phyloP scores from a whole-genome alignment of 2,113 vertebrate genomes.

The Bos indicus region DNA sequence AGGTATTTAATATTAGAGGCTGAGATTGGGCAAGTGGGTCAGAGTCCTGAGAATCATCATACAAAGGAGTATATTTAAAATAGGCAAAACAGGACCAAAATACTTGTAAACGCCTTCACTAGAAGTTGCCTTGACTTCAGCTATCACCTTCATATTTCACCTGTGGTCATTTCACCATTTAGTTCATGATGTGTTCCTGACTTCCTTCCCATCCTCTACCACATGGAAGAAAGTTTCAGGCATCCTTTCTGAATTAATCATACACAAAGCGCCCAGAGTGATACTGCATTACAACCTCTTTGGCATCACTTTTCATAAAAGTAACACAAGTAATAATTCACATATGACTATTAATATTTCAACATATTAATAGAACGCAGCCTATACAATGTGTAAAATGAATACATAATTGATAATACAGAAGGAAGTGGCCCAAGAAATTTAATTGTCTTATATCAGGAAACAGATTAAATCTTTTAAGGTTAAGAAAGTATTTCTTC shows the following conservation, averaged over 20 bases:
- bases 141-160: background rate
- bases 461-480: slow-evolving; percentile 26
- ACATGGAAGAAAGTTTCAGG: background rate
- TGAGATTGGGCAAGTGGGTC: background rate
- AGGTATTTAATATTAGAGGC: background rate
- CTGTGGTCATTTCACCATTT: background rate
- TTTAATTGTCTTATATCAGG: background rate
- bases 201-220: background rate
- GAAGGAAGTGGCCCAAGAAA: background rate
- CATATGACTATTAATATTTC: background rate
- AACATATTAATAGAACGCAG: background rate
- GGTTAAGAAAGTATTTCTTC: slow-evolving; percentile 39
- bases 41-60: background rate
- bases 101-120: background rate
- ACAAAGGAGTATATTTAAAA: background rate
- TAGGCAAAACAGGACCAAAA: background rate
- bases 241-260: background rate
- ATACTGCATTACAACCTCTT: background rate
- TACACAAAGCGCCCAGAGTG: background rate
- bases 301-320: background rate
- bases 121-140: background rate
- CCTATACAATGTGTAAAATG: background rate
- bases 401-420: background rate
- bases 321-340: background rate
- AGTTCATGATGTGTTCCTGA: background rate